A percentile compares a stretch with the other conserved stretches of the same genome.
Conservation (phyloP, 1,140 invertebrate species). For the Steinernema khuongi region DNA sequence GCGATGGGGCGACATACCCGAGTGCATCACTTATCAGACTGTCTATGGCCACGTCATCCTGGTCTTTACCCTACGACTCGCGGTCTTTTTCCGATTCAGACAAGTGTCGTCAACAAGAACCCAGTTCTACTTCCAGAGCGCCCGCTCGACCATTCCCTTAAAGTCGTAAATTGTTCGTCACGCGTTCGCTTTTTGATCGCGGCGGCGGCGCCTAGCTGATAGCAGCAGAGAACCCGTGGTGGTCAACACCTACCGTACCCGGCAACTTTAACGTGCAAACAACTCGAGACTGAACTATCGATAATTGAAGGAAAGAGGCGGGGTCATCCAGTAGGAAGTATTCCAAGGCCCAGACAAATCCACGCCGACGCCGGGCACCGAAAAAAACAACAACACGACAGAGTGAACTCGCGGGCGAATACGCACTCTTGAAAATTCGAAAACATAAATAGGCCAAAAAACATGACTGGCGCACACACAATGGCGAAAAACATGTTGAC, state of each 20-base stretch:
- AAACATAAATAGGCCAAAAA: conserved; percentile 17
- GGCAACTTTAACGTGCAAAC: background rate
- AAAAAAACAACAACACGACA: conserved; percentile 16
- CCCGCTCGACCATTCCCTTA: background rate
- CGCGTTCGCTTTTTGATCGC: background rate
- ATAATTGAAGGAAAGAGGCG: conserved; percentile 7
- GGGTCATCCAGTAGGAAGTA: background rate
- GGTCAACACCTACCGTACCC: conserved; percentile 1
- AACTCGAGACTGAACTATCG: background rate
- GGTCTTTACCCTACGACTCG: too few relatives aligned
- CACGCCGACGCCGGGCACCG: conserved; percentile 5
- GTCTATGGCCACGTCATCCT: too few relatives aligned
- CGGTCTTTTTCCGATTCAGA: too few relatives aligned
- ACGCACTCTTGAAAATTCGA: conserved; percentile 16
- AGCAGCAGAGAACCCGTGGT: background rate
- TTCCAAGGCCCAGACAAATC: conserved; percentile 11
- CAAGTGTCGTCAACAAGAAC: too few relatives aligned
- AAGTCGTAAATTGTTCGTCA: background rate
- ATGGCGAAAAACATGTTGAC: conserved; percentile 16
- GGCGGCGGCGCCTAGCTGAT: background rate
- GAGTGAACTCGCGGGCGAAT: conserved; percentile 11
- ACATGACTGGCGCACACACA: conserved; percentile 14
- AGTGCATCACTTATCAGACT: background rate
- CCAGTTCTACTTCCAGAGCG: too few relatives aligned
- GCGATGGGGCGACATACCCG: background rate